These are phyloP conservation scores for Euphonia xanthogaster DNA, from an alignment of 2,797 vertebrate genomes.

Conservation along the genomic window DNA sequence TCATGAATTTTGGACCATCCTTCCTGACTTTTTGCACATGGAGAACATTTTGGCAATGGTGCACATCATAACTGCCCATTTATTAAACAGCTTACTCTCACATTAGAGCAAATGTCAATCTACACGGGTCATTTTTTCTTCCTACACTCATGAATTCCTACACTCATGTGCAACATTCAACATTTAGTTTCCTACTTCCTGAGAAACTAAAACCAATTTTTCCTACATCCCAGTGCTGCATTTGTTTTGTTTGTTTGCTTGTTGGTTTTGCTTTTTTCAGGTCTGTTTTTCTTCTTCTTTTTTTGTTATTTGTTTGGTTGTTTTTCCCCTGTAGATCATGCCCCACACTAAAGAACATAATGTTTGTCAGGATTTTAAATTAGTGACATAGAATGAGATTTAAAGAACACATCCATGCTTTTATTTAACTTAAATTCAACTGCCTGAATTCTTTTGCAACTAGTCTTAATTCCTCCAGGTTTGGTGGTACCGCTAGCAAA, in stretches of 20 bases:
- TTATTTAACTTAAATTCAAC: not conserved
- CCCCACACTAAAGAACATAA: fast-evolving
- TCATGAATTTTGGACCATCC: not conserved
- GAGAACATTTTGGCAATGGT: not conserved
- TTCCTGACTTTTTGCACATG: not conserved
- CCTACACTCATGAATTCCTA: not conserved
- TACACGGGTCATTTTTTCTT: not conserved
- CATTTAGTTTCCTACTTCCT: not conserved
- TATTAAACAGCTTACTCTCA: not conserved
- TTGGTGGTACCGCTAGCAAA: not conserved
- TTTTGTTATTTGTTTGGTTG: not conserved
- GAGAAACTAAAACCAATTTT: not conserved
- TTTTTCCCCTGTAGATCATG: not conserved
- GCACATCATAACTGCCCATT: not conserved
- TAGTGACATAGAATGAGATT: not conserved
- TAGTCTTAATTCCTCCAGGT: not conserved
- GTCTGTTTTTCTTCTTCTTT: fast-evolving
- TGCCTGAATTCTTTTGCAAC: not conserved
- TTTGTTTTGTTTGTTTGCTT: not conserved
- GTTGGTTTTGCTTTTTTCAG: not conserved
- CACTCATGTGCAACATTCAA: not conserved
- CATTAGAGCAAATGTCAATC: not conserved
- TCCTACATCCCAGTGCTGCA: not conserved
- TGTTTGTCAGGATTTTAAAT: not conserved
- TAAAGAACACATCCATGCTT: not conserved